Conservation (phyloP, 2,888 invertebrate species). For the Heliconius aoede region DNA sequence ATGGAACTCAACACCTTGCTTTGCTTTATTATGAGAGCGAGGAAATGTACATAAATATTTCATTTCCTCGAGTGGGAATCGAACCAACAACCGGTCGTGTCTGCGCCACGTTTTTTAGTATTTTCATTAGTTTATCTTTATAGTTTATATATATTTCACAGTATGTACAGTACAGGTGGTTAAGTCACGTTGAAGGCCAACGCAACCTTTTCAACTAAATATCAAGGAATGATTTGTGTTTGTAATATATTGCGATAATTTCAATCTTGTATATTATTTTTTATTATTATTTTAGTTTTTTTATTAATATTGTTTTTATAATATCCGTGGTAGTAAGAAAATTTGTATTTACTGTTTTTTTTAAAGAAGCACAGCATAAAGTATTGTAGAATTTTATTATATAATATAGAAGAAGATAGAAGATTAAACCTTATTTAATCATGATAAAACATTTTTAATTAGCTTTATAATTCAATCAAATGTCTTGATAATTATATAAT, state of each 20-base stretch:
- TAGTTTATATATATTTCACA: background rate
- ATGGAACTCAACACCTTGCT: background rate
- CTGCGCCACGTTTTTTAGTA: no score
- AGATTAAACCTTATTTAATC: no score
- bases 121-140: background rate
- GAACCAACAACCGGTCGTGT: no score
- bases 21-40: background rate
- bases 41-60: background rate
- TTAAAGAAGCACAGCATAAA: no score
- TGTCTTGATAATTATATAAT: no score
- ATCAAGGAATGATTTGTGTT: slow-evolving; percentile 26
- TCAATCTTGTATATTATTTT: background rate
- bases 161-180: slow-evolving; percentile 2
- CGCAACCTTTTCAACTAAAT: slow-evolving; percentile 28
- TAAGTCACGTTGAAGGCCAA: slow-evolving; percentile 21
- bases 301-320: background rate
- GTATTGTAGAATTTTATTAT: background rate
- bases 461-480: no score
- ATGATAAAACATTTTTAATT: no score
- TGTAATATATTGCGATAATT: slow-evolving; percentile 13
- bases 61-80: no score
- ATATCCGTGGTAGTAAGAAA: no score
- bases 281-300: background rate
- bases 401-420: no score
- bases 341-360: no score